Percentiles rank a stretch among this genome's conserved stretches.
These are phyloP conservation scores for Varroa destructor DNA, from an alignment of 1,140 invertebrate genomes.

Conservation along the genomic window DNA sequence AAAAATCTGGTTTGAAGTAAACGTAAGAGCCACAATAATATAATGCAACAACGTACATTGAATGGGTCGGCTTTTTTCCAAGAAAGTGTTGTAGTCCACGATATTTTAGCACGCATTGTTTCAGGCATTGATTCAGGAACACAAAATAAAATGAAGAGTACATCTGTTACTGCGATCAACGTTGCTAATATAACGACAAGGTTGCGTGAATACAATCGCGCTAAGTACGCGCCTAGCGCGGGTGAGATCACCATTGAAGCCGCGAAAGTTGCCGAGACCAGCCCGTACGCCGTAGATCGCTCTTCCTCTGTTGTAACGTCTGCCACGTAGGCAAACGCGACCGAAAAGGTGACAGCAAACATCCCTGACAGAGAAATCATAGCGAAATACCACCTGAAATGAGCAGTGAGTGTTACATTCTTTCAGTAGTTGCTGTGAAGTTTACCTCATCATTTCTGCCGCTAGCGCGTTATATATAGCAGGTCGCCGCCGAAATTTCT, in stretches of 20 bases:
- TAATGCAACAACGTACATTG: conserved; percentile 49
- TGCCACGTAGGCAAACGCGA: conserved; percentile 97
- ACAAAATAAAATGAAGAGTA: conserved; percentile 93
- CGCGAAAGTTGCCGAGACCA: conserved; percentile 96
- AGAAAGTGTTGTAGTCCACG: conserved; percentile 65
- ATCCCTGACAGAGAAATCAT: conserved; percentile 97
- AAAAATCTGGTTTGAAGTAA: neutral
- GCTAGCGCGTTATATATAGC: conserved; percentile 9
- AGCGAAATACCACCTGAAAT: conserved; percentile 86
- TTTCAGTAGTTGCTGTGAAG: conserved; percentile 14
- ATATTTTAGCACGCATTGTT: conserved; percentile 59
- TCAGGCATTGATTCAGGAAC: conserved; percentile 95
- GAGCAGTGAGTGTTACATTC: neutral
- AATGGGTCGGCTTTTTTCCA: conserved; percentile 96
- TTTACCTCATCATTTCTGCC: neutral
- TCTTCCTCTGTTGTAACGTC: conserved; percentile 97
- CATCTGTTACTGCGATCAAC: conserved; percentile 80
- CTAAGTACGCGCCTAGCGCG: conserved; percentile 83
- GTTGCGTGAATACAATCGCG: conserved; percentile 73
- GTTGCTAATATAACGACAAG: conserved; percentile 91
- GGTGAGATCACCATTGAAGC: conserved; percentile 93
- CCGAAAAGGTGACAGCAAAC: conserved; percentile 96
- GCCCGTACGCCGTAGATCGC: conserved; percentile 84
- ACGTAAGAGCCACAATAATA: neutral
- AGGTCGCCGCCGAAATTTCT: no score